Evolutionary conservation across 2,113 vertebrate species (phyloP).

Genomic region (Dasypus novemcinctus): DNA sequence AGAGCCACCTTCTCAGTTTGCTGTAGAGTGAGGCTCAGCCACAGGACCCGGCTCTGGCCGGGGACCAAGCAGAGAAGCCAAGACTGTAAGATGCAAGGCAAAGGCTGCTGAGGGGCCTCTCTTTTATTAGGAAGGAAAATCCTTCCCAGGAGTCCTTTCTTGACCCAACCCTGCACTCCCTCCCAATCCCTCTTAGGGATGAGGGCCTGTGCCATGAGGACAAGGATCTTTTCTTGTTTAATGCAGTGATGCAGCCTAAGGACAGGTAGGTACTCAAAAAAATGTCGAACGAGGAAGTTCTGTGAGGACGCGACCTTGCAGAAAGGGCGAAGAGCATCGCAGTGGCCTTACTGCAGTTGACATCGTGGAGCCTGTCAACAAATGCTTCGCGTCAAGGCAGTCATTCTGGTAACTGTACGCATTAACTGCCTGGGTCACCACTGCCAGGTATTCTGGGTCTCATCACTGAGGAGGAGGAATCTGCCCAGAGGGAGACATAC

Average conservation of each 20-base stretch:
- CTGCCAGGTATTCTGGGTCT: not conserved
- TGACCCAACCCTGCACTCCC: not conserved
- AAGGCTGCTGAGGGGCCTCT: not conserved
- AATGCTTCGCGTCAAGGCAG: not conserved
- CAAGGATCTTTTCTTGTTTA: not conserved
- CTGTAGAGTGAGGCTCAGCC: not conserved
- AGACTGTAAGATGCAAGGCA: not conserved
- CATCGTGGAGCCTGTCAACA: not conserved
- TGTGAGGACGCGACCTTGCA: not conserved
- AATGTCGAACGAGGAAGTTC: not conserved
- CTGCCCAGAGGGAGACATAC: not conserved
- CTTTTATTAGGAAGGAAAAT: not conserved
- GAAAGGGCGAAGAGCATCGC: not conserved
- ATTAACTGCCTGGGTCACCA: not conserved
- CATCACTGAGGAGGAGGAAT: not conserved
- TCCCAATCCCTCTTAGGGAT: not conserved
- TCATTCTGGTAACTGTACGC: too few relatives aligned
- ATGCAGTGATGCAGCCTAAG: not conserved
- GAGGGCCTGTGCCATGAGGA: too few relatives aligned
- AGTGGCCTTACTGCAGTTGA: not conserved
- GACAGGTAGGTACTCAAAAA: not conserved
- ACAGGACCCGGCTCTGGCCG: not conserved
- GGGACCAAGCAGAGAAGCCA: not conserved
- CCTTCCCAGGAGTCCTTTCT: not conserved
- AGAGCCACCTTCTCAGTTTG: not conserved